Evolutionary conservation across 1,140 invertebrate species (phyloP).

Genomic region (Aplysia californica): DNA sequence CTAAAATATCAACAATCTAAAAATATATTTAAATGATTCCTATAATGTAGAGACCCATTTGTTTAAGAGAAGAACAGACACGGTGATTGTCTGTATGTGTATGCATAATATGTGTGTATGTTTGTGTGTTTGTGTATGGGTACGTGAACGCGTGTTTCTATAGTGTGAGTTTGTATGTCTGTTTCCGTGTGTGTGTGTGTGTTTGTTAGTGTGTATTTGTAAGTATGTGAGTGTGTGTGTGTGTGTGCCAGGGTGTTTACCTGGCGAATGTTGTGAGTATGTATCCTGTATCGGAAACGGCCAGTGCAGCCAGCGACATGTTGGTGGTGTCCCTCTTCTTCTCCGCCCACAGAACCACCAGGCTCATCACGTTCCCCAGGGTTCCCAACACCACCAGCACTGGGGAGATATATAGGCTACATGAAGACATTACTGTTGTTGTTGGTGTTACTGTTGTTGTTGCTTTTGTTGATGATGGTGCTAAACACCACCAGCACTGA

Average conservation of each 20-base stretch:
- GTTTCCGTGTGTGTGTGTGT: neutral
- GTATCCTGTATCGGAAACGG: slow-evolving; percentile 69
- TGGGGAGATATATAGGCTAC: neutral
- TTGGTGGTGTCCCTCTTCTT: neutral
- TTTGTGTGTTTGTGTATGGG: too few relatives aligned
- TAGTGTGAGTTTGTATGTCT: neutral
- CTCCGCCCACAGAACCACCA: neutral
- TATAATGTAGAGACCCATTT: too few relatives aligned
- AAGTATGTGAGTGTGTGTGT: neutral
- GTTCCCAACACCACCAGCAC: neutral
- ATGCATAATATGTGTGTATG: too few relatives aligned
- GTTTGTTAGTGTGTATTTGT: neutral
- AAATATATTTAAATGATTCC: too few relatives aligned
- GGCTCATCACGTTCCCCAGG: slow-evolving; percentile 2
- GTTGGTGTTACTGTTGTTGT: too few relatives aligned
- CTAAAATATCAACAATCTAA: too few relatives aligned
- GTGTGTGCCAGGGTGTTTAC: neutral
- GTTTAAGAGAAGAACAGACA: too few relatives aligned
- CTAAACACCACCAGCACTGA: neutral
- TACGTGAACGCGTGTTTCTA: too few relatives aligned
- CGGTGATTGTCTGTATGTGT: too few relatives aligned
- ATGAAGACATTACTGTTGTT: too few relatives aligned
- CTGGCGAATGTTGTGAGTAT: slow-evolving; percentile 67
- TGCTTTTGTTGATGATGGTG: too few relatives aligned
- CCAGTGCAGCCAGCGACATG: neutral